Percentiles rank a stretch among this genome's conserved stretches.
Conservation (phyloP, 2,888 invertebrate species). For the Polymixis lichenea region DNA sequence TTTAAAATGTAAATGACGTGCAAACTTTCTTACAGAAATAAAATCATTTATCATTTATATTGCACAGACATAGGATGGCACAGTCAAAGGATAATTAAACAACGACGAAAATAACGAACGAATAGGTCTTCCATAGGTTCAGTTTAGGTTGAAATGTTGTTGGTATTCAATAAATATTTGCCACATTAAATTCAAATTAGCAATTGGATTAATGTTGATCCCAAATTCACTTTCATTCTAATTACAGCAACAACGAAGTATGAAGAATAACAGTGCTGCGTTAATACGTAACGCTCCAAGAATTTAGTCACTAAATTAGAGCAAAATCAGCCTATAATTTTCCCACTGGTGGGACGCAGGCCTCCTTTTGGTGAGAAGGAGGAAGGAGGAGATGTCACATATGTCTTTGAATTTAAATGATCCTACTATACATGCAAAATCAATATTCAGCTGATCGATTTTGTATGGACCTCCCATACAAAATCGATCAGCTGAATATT, state of each 20-base stretch:
- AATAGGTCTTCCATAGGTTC: conserved; percentile 4
- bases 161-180: conserved; percentile 41
- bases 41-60: no score
- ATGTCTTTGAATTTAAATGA: no score
- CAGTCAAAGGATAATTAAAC: conserved; percentile 11
- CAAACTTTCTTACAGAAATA: no score
- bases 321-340: no score
- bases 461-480: no score
- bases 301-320: conserved; percentile 1
- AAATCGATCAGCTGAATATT: no score
- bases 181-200: conserved; percentile 42
- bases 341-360: no score
- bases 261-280: conserved; percentile 38
- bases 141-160: conserved; percentile 11
- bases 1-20: no score
- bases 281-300: conserved; percentile 36
- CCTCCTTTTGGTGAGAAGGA: no score
- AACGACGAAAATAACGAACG: conserved; percentile 36
- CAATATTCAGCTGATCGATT: no score
- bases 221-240: conserved; percentile 49
- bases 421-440: no score
- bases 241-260: conserved; percentile 47
- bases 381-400: no score
- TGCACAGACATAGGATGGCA: not conserved
- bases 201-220: conserved; percentile 41